These are phyloP conservation scores for Amniataba percoides DNA, from an alignment of 2,797 vertebrate species.

Conservation along the genomic window DNA sequence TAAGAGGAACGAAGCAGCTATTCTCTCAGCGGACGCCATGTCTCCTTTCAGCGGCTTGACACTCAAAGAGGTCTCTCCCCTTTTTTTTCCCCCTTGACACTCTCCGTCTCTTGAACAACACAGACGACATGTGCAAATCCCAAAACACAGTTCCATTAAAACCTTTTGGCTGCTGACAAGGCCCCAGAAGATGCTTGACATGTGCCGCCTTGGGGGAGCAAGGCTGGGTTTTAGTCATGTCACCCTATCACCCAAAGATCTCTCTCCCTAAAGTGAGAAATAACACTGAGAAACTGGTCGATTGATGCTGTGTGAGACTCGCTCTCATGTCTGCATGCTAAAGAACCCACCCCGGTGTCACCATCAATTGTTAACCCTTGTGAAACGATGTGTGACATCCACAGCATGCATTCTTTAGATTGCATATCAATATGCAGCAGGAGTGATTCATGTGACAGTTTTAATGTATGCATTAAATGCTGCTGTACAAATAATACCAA, in stretches of 20 bases:
- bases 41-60: slow-evolving; percentile 70
- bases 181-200: slow-evolving; percentile 71
- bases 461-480: not conserved
- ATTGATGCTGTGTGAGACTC: slow-evolving; percentile 45
- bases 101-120: slow-evolving; percentile 60
- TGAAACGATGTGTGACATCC: slow-evolving; percentile 15
- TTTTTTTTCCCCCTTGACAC: slow-evolving; percentile 53
- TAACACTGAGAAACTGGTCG: slow-evolving; percentile 44
- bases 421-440: not conserved
- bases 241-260: slow-evolving; percentile 30
- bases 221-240: slow-evolving; percentile 61
- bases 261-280: slow-evolving; percentile 49
- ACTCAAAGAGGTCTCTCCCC: slow-evolving; percentile 62
- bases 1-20: slow-evolving; percentile 44
- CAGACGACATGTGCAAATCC: slow-evolving; percentile 70
- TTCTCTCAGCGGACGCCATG: slow-evolving; percentile 53
- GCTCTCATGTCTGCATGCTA: slow-evolving; percentile 16
- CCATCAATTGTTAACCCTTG: not conserved
- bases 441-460: not conserved
- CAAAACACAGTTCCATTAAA: slow-evolving; percentile 82
- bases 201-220: slow-evolving; percentile 63
- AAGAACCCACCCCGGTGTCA: slow-evolving; percentile 12
- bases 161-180: slow-evolving; percentile 79
- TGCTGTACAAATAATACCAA: not conserved
- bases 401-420: slow-evolving; percentile 5